Conservation (phyloP, 2,797 vertebrate species). For the Lithobates pipiens region DNA sequence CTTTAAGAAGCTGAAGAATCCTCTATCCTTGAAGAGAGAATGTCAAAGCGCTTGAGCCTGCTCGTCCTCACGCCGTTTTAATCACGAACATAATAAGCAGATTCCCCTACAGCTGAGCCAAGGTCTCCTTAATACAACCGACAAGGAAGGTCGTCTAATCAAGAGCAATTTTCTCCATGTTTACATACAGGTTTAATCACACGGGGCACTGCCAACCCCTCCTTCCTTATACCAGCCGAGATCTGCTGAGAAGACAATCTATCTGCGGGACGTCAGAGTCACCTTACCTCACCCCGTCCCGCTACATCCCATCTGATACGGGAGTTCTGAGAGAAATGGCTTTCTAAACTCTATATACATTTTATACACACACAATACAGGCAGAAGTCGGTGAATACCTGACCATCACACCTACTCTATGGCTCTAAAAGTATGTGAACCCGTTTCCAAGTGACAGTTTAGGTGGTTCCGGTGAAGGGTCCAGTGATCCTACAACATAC, state of each 20-base stretch:
- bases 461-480: no score
- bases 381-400: no score
- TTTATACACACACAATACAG: no score
- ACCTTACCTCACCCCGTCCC: slow-evolving; percentile 15
- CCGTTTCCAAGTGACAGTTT: no score
- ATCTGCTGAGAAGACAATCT: not conserved
- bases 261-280: not conserved
- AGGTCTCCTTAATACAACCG: slow-evolving; percentile 24
- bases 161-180: not conserved
- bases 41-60: slow-evolving; percentile 2
- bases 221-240: slow-evolving; percentile 20
- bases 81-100: slow-evolving; percentile 10
- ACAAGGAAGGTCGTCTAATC: not conserved
- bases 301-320: not conserved
- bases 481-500: no score
- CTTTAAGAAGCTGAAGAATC: slow-evolving; percentile 7
- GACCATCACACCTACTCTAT: no score
- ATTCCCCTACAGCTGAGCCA: slow-evolving; percentile 7
- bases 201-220: not conserved
- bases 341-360: no score
- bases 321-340: not conserved
- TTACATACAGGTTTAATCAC: not conserved
- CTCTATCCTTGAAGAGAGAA: slow-evolving; percentile 1
- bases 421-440: no score
- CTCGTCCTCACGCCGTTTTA: not conserved